Base-by-base conservation (phyloP, 2,797 vertebrate species). In the Microhierax caerulescens region DNA sequence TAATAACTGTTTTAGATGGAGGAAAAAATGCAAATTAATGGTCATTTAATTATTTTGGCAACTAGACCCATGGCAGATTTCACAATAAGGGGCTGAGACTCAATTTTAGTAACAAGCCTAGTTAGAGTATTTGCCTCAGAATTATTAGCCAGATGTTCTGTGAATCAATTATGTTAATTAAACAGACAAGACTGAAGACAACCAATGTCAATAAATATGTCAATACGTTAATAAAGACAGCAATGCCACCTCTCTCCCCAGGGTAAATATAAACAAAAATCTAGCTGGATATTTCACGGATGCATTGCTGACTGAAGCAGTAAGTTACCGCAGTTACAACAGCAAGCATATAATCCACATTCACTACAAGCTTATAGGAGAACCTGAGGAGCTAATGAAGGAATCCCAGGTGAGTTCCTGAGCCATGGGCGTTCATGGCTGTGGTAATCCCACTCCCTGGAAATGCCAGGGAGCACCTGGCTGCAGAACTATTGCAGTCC, bases 141-240 rank as follows among this genome's bases (percentile, higher is more conserved):
- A 95, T 75, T 77, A 90, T 68, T 73, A 91, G 74, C 76, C 77
- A 60, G 65, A 64, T 87, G 74, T 72, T 91, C 85, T 43, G 45
- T 39, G 73, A 67, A 93, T 95, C 91, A 77, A 92, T 93, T 61
- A 69, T 36, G 37, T 88, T 95, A 96, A 95, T 85, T 85, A 91
- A 96, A 50, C 48, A 61, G 81, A 68, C 69, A 85, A 87, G 70
- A 90, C 48, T 70, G 56, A 78, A 95, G 94, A 93, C 56, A 79
- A 82, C 16, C 8, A 17, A 23, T 64, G 69, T 92, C 91, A 92
- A 63, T 78, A 96, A 85, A 77, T n/a, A 59, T 2, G 11, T 75
- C 93, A 82, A 79, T 92, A 82, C 5, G 27, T 73, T 90, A 78
- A 84, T 36, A 47, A 57, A 90, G 82, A 57, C 50, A 61, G 24